phyloP scores from a whole-genome alignment of 1,140 invertebrate genomes.

The Bombus vancouverensis region DNA sequence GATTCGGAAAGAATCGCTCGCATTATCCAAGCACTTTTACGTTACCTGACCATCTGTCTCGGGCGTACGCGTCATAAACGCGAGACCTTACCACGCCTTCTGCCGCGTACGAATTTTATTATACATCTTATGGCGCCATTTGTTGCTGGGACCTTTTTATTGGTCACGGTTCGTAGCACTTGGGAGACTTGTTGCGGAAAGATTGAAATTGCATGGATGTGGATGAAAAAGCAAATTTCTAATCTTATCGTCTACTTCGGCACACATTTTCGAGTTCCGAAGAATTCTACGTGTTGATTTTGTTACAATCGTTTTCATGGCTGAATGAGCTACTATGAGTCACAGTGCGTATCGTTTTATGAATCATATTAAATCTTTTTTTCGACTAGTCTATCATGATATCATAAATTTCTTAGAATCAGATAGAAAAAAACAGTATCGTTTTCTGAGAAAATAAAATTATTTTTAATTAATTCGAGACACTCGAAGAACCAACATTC shows the following conservation, averaged over 20 bases:
- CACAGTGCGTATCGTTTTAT: no score
- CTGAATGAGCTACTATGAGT: no score
- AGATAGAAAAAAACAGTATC: no score
- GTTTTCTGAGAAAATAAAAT: neutral
- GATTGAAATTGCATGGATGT: no score
- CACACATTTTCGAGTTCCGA: no score
- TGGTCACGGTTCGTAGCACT: slow-evolving; percentile 24
- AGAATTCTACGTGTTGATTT: no score
- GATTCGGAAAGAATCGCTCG: neutral
- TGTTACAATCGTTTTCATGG: no score
- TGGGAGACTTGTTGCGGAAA: neutral
- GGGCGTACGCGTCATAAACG: slow-evolving; percentile 38
- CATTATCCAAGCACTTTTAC: slow-evolving; percentile 23
- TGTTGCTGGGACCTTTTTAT: slow-evolving; percentile 37
- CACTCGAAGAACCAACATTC: neutral
- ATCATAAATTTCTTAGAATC: no score
- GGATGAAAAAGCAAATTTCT: no score
- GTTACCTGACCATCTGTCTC: slow-evolving; percentile 17
- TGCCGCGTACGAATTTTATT: slow-evolving; percentile 59
- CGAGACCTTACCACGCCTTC: neutral
- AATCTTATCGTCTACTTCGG: no score
- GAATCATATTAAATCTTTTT: no score
- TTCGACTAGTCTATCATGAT: no score
- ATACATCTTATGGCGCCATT: neutral
- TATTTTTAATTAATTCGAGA: neutral